Evolutionary conservation across 2,113 vertebrate species (phyloP).

Genomic region (Notechis scutatus): DNA sequence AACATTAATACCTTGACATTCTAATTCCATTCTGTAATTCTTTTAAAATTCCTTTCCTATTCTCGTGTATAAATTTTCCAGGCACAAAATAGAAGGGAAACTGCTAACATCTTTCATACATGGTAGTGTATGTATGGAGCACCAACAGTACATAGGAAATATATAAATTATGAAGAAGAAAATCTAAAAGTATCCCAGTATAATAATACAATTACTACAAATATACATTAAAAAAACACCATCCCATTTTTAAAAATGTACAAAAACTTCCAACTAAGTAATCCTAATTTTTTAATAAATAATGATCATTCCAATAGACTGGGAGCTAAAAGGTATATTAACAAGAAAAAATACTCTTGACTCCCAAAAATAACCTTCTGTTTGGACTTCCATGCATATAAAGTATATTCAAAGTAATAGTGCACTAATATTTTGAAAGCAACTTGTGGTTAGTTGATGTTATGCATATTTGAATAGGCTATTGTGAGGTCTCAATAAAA

Average conservation of each 20-base stretch:
- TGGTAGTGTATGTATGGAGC: not conserved
- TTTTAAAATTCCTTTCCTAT: not conserved
- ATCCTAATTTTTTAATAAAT: not conserved
- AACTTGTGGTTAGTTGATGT: not conserved
- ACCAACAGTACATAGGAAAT: not conserved
- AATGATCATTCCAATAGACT: not conserved
- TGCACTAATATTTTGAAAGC: not conserved
- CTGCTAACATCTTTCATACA: not conserved
- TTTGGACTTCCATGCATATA: not conserved
- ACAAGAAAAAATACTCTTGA: no score
- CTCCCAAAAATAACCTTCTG: not conserved
- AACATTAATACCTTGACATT: not conserved
- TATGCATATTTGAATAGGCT: not conserved
- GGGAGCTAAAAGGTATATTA: not conserved
- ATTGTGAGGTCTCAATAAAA: not conserved
- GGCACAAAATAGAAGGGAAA: not conserved
- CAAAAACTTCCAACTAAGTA: not conserved
- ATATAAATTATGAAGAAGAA: not conserved
- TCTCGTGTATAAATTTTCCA: not conserved
- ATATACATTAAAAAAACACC: not conserved
- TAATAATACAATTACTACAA: not conserved
- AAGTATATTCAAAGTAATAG: not conserved
- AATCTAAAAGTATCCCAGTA: not conserved
- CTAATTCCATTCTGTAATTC: not conserved
- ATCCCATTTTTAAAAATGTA: no score